phyloP scores from a whole-genome alignment of 2,797 vertebrate species.

The Coracias cyanogaster region DNA sequence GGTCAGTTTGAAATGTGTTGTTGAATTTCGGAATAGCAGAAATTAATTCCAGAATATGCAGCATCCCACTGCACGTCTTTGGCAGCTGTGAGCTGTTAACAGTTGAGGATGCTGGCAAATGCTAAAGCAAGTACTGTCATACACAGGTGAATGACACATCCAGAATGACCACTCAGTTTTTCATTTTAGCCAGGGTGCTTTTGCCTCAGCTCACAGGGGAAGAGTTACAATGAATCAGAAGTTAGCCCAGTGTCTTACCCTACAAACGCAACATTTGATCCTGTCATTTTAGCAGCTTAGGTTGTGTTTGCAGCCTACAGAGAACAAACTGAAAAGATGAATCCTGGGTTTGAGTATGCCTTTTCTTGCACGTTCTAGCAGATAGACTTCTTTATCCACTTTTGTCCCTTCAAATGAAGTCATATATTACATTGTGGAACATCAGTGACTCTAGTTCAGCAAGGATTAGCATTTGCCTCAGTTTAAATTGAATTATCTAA shows the following conservation, averaged over 20 bases:
- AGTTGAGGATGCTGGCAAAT: neutral
- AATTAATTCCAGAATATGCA: neutral
- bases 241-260: accelerated
- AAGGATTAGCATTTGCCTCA: constrained; percentile 25
- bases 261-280: neutral
- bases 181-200: neutral
- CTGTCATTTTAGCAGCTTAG: neutral
- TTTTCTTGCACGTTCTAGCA: neutral
- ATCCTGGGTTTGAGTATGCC: neutral
- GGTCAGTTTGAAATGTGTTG: neutral
- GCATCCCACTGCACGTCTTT: neutral
- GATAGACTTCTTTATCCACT: neutral
- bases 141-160: neutral
- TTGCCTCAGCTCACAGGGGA: neutral
- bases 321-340: neutral
- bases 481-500: constrained; percentile 47
- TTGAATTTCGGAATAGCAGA: neutral
- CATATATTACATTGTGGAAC: neutral
- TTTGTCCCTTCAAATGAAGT: neutral
- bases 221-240: neutral
- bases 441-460: neutral
- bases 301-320: neutral
- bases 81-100: neutral
- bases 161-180: neutral
- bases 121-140: neutral